Evolutionary conservation across 2,797 vertebrate species (phyloP).

Genomic region (Channallabes apus): DNA sequence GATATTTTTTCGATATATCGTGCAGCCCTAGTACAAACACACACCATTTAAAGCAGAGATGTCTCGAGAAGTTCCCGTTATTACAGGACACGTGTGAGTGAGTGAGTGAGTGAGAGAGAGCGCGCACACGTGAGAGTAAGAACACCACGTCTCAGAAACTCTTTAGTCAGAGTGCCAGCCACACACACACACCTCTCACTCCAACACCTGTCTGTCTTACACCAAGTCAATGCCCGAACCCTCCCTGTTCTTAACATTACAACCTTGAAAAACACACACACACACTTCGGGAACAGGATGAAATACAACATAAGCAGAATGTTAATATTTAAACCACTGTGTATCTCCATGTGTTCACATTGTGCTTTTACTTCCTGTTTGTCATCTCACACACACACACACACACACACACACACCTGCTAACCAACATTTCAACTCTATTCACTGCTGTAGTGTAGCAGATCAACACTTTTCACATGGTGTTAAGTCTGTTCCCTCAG

Average conservation of each 20-base stretch:
- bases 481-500: not conserved
- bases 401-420: not conserved
- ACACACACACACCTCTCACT: not conserved
- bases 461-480: not conserved
- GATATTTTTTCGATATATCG: too few species aligned
- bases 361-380: constrained; percentile 15
- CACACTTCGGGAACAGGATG: not conserved
- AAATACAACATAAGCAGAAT: not conserved
- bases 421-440: not conserved
- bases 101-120: too few species aligned
- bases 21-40: too few species aligned
- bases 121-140: too few species aligned
- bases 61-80: not conserved
- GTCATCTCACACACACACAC: too few species aligned
- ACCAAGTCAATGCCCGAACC: not conserved
- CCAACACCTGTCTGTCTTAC: not conserved
- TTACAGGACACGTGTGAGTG: too few species aligned
- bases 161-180: not conserved
- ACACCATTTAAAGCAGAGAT: not conserved
- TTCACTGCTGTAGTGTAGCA: not conserved
- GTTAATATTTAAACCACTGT: not conserved
- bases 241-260: not conserved
- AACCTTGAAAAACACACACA: not conserved
- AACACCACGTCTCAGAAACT: too few species aligned
- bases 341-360: not conserved